phyloP scores from a whole-genome alignment of 2,888 invertebrate genomes.

The Synanthedon myopaeformis region DNA sequence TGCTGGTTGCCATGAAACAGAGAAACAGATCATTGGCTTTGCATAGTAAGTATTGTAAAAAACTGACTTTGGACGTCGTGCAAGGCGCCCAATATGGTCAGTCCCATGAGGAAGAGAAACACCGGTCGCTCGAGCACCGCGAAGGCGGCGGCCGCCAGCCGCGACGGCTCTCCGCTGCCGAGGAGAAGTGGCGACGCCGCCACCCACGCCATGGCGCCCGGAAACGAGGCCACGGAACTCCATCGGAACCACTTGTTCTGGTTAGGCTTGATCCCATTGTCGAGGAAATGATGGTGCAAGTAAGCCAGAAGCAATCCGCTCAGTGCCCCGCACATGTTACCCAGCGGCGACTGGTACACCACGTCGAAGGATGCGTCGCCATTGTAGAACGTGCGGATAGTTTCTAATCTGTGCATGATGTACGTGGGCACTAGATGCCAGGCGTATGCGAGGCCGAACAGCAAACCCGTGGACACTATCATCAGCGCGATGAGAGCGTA shows the following conservation, averaged over 20 bases:
- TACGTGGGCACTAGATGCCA: slow-evolving; percentile 48
- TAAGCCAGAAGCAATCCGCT: slow-evolving; percentile 51
- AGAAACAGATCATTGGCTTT: no score
- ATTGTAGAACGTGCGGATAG: slow-evolving; percentile 38
- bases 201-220: slow-evolving; percentile 39
- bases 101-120: slow-evolving; percentile 35
- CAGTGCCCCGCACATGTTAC: slow-evolving; percentile 52
- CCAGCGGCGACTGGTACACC: slow-evolving; percentile 58
- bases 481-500: slow-evolving; percentile 25
- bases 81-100: slow-evolving; percentile 46
- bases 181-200: slow-evolving; percentile 32
- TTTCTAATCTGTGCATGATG: slow-evolving; percentile 50
- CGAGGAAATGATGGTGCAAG: slow-evolving; percentile 31
- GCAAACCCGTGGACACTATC: slow-evolving; percentile 15
- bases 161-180: slow-evolving; percentile 25
- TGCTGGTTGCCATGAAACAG: no score
- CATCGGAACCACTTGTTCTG: slow-evolving; percentile 41
- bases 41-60: slow-evolving; percentile 3
- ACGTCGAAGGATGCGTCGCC: slow-evolving; percentile 47
- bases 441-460: slow-evolving; percentile 33
- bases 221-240: slow-evolving; percentile 29
- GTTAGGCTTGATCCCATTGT: slow-evolving; percentile 15
- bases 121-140: slow-evolving; percentile 49
- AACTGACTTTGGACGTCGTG: slow-evolving; percentile 40
- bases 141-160: slow-evolving; percentile 34